These are phyloP conservation scores for Dryococelus australis DNA, from an alignment of 2,888 invertebrate species.

Conservation along the genomic window DNA sequence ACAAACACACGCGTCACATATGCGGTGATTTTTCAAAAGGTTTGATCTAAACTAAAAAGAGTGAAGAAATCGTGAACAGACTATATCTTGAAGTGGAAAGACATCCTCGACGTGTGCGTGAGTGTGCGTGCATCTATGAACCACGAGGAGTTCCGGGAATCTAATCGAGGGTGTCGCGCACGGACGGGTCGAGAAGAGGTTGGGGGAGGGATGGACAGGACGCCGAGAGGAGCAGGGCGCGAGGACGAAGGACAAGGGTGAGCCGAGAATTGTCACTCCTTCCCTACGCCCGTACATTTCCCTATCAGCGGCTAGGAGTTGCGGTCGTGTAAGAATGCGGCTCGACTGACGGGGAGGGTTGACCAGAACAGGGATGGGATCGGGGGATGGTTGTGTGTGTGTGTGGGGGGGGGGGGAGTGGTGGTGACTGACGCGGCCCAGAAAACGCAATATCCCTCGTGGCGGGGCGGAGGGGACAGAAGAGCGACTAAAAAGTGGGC, in stretches of 20 bases:
- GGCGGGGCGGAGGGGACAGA: neutral
- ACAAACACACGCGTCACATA: too few relatives aligned
- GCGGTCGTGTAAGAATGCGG: constrained; percentile 18
- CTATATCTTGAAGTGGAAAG: too few relatives aligned
- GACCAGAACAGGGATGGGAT: neutral
- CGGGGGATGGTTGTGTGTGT: neutral
- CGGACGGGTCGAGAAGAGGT: neutral
- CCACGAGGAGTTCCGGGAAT: constrained; percentile 11
- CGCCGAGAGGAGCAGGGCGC: constrained; percentile 4
- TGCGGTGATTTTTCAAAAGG: too few relatives aligned
- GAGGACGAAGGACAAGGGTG: constrained; percentile 18
- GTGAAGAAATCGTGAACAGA: too few relatives aligned
- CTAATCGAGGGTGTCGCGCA: constrained; percentile 5
- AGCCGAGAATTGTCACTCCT: constrained; percentile 1
- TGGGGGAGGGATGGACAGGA: neutral
- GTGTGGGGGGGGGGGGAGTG: neutral
- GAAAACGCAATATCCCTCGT: neutral
- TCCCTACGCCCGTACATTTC: neutral
- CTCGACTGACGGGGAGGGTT: neutral
- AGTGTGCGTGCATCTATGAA: neutral
- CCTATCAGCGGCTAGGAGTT: constrained; percentile 11
- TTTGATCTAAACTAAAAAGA: too few relatives aligned
- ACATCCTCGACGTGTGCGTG: neutral
- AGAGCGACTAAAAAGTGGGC: neutral
- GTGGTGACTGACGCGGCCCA: constrained; percentile 5